Evolutionary conservation across 2,888 invertebrate species (phyloP), one percentile per base, ranked within the genome.

Genomic region (Caenorhabditis macrosperma): DNA sequence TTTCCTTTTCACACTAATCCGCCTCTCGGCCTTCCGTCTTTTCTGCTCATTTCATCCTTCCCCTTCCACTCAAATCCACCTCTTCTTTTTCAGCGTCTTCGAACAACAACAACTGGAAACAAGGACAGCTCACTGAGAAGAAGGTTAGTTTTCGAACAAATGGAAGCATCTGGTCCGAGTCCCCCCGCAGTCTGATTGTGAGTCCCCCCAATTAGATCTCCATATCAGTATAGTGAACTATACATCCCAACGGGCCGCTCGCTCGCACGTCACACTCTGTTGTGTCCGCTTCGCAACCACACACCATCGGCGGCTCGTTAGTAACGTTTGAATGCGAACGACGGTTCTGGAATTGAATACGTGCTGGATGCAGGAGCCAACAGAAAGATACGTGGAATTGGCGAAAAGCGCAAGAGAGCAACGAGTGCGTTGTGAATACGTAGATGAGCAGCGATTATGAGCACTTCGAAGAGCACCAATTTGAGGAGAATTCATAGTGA

Each of bases 261-360:
- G 44, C 44, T 20, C n/a, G 4, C 44, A 17, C 44, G 44, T 44
- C 44, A 44, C 44, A 44, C 3, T n/a, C n/a, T 9, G 44, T n/a
- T 38, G 17, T 44, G 2, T 44, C 20, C 44, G 17, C 17, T 50
- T 4, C 24, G 15, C 12, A 33, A 54, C 41, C 64, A 54, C 15
- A 54, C 38, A 59, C 59, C 59, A 28, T 28, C 28, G 20, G 20
- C n/a, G 15, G 55, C 59, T 68, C 59, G 41, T 68, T 68, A 68
- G 59, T 60, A 60, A 68, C 50, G 30, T 30, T 59, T 50, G 59
- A 68, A 59, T 68, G 57, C 44, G 44, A 44, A 44, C 44, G 44
- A 44, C 44, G n/a, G 44, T 44, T 44, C 44, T 44, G 44, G 44
- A 44, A 44, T 44, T 2, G 44, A 15, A 15, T 15, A 38, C 6